phyloP scores from a whole-genome alignment of 2,888 invertebrate genomes.

The Melanostoma mellinum region DNA sequence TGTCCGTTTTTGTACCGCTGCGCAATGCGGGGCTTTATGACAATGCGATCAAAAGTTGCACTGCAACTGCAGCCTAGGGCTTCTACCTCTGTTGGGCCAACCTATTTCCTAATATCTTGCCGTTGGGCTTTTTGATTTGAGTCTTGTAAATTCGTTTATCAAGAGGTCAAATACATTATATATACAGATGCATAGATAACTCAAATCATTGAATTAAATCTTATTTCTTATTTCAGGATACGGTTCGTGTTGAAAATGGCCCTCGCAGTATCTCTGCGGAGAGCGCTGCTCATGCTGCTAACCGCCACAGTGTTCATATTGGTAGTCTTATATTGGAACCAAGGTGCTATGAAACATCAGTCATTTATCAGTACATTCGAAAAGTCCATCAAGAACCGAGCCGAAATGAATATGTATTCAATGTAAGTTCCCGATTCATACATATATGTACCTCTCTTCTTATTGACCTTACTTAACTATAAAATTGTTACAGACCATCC shows the following conservation, averaged over 20 bases:
- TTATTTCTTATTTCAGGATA: conserved; percentile 76
- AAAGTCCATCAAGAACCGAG: conserved; percentile 76
- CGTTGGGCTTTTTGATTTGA: too few species aligned
- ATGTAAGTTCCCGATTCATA: conserved; percentile 76
- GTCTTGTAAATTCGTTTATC: too few species aligned
- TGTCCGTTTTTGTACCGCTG: too few species aligned
- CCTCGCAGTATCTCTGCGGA: conserved; percentile 83
- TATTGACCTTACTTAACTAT: too few species aligned
- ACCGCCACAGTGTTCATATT: conserved; percentile 84
- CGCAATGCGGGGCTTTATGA: too few species aligned
- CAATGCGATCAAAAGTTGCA: too few species aligned
- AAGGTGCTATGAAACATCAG: conserved; percentile 82
- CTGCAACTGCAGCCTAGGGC: too few species aligned
- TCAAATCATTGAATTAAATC: not conserved
- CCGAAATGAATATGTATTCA: conserved; percentile 75
- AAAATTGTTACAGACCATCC: conserved; percentile 77
- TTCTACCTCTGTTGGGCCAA: too few species aligned
- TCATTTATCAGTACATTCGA: conserved; percentile 80
- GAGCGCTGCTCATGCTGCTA: conserved; percentile 84
- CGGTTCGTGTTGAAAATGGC: conserved; percentile 81
- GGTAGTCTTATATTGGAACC: conserved; percentile 85
- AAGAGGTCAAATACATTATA: too few species aligned
- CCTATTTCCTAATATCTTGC: too few species aligned
- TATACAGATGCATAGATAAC: not conserved
- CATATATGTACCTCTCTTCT: too few species aligned